Conservation (phyloP, 2,888 invertebrate genomes). For the Syrista parreyssii region DNA sequence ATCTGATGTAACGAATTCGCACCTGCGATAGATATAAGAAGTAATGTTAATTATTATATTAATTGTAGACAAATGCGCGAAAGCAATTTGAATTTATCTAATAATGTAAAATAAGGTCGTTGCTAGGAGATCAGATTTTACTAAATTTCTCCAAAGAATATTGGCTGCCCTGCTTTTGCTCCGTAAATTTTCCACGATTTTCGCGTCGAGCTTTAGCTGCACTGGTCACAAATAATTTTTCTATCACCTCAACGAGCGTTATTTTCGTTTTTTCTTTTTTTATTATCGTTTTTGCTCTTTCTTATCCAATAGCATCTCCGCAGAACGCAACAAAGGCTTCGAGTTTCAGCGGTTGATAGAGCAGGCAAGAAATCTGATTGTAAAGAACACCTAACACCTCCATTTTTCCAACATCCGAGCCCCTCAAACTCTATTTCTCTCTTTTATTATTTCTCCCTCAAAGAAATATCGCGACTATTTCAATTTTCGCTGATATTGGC, state of each 20-base stretch:
- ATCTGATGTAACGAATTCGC: neutral
- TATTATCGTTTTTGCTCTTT: neutral
- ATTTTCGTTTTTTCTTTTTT: neutral
- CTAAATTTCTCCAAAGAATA: neutral
- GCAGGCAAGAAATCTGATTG: constrained; percentile 56
- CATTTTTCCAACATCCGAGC: constrained; percentile 39
- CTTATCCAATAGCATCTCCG: constrained; percentile 5
- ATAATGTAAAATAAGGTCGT: neutral
- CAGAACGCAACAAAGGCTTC: constrained; percentile 22
- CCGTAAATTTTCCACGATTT: neutral
- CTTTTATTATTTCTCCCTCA: constrained; percentile 44
- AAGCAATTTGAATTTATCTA: neutral
- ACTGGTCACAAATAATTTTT: neutral
- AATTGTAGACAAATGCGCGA: neutral
- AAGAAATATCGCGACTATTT: constrained; percentile 60
- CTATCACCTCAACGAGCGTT: neutral
- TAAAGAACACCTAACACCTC: constrained; percentile 53
- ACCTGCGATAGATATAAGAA: neutral
- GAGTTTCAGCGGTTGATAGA: constrained; percentile 44
- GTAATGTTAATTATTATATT: neutral
- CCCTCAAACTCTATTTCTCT: constrained; percentile 36
- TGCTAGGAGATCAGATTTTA: neutral
- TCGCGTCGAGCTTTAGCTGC: neutral
- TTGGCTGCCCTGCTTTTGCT: neutral
- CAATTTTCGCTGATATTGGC: constrained; percentile 60